Percentiles rank a stretch among this genome's conserved stretches.
phyloP scores from a whole-genome alignment of 2,797 vertebrate species.

The Natrix natrix region DNA sequence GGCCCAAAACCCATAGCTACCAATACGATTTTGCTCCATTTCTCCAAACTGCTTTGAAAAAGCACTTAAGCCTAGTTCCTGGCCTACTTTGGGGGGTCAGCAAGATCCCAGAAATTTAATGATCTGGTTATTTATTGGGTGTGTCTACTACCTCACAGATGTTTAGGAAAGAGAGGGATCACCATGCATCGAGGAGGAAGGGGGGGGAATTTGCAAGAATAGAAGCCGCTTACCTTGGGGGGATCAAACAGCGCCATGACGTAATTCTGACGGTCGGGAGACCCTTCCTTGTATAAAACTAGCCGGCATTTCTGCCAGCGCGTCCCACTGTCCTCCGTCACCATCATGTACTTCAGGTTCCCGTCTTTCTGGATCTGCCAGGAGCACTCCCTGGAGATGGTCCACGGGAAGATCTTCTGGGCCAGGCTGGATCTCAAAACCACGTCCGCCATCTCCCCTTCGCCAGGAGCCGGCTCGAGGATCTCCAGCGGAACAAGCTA shows the following conservation, averaged over 20 bases:
- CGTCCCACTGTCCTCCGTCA: slow-evolving; percentile 89
- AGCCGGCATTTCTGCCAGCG: slow-evolving; percentile 90
- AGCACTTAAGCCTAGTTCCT: background rate
- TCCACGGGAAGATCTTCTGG: slow-evolving; percentile 74
- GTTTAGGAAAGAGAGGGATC: background rate
- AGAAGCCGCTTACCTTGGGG: slow-evolving; percentile 84
- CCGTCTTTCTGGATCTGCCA: slow-evolving; percentile 84
- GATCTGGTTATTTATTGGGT: background rate
- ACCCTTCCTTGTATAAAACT: slow-evolving; percentile 79
- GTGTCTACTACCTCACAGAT: no score
- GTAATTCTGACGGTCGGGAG: slow-evolving; percentile 65
- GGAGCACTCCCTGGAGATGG: slow-evolving; percentile 70
- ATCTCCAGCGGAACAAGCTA: slow-evolving; percentile 79
- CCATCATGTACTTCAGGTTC: slow-evolving; percentile 85
- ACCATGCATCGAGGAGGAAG: no score
- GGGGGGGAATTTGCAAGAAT: background rate
- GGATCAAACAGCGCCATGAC: slow-evolving; percentile 92
- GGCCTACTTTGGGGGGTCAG: background rate
- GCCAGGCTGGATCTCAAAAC: slow-evolving; percentile 52
- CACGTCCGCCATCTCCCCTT: slow-evolving; percentile 49
- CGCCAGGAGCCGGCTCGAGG: slow-evolving; percentile 62
- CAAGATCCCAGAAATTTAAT: background rate
- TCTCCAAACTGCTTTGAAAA: background rate
- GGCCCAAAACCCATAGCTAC: background rate
- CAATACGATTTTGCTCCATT: background rate